These are phyloP conservation scores for Chrysocyon brachyurus DNA, from an alignment of 2,797 vertebrate species.

Conservation along the genomic window DNA sequence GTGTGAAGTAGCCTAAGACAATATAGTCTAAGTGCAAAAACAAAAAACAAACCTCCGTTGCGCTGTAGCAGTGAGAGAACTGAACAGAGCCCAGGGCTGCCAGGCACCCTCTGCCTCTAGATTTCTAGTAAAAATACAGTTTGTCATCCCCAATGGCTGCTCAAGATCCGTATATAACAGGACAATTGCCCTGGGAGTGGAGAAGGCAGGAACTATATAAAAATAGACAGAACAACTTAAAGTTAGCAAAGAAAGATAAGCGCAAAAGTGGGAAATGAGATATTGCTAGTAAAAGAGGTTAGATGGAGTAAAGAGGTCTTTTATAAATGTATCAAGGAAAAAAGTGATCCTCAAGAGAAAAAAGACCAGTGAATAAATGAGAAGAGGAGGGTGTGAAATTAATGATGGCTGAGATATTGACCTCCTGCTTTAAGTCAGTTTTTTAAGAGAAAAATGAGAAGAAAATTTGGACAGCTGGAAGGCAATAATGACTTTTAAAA, in stretches of 20 bases:
- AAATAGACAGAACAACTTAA: constrained; percentile 75
- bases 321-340: constrained; percentile 76
- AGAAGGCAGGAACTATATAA: constrained; percentile 70
- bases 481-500: constrained; percentile 80
- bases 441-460: constrained; percentile 80
- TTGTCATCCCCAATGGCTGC: constrained; percentile 3
- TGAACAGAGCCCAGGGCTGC: neutral
- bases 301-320: constrained; percentile 72
- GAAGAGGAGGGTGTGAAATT: constrained; percentile 77
- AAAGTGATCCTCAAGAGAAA: constrained; percentile 66
- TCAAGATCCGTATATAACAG: constrained; percentile 35
- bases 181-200: constrained; percentile 66
- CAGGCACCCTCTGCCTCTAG: neutral
- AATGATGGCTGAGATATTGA: constrained; percentile 80
- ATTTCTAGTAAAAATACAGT: constrained; percentile 36
- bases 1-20: constrained; percentile 52
- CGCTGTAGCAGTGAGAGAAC: neutral
- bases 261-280: constrained; percentile 72
- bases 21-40: constrained; percentile 26
- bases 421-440: constrained; percentile 79
- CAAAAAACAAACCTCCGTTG: neutral
- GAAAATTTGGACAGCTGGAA: constrained; percentile 79
- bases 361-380: constrained; percentile 74
- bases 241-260: constrained; percentile 74
- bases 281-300: constrained; percentile 76